Base-by-base conservation (phyloP, 2,888 invertebrate species). In the Leptarthrus brevirostris region DNA sequence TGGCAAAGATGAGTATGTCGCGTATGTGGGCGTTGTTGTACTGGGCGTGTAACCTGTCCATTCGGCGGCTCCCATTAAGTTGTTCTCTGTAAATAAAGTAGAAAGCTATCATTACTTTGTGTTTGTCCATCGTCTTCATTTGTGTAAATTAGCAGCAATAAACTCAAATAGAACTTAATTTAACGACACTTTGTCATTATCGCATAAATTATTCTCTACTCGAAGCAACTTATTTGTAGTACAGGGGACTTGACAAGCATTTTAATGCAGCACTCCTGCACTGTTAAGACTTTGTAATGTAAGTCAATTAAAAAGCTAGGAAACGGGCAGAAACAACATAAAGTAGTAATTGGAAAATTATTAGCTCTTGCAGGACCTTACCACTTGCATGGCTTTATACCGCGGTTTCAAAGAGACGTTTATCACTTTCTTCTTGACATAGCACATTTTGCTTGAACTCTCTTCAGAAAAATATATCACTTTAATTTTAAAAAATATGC, bases 21-120 rank as follows among this genome's bases (percentile, higher is more conserved):
- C 85, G 78, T 86, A 86, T 76, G 84, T 79, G 73, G 89, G 85
- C 18, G 87, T 80, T 26, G 87, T 84, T 1, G 87, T 86, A 1
- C 87, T 82, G 24, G 81, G 78, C n/a, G 82, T 81, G 78, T 88
- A 89, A 4, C 89, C 89, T 78, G 88, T 89, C 89, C 89, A 89
- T 79, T 90, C 90, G 74, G 87, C 87, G 24, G 89, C 89, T 5
- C 89, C 89, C 78, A 89, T 86, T 79, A 90, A 86, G 81, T 89
- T 89, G 76, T 87, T 88, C 78, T 89, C 89, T 85, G 86, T 77
- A 86, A 79, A 78, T 77, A 77, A 64, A 76, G 53, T 71, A 71
- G 71, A 44, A 14, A 10, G 12, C 12, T 8, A 16, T 53, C 4
- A 64, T 64, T 44, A 64, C 12, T 64, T 40, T 64, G 4, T 24